Evolutionary conservation across 2,113 vertebrate species (phyloP), one percentile per base, ranked within the genome.

Genomic region (Chascanopsetta lugubris): DNA sequence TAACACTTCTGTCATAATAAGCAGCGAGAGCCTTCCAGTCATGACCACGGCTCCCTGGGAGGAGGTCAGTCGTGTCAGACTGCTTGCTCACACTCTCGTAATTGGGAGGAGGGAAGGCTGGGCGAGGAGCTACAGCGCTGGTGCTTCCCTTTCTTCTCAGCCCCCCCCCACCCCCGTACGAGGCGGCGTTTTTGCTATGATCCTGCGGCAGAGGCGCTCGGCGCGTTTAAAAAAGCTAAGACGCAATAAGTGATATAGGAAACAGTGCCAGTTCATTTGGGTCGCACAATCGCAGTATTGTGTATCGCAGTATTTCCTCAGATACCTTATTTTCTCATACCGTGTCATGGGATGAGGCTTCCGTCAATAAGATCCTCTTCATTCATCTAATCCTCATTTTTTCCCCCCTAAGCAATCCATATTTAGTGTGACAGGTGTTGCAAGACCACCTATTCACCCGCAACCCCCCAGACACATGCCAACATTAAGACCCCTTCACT

Each of bases 1-100:
- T 83, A 73, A 74, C 77, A 71, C 82, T 75, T 51, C 56, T 76
- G 82, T 78, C 72, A 70, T 86, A 87, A 88, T 82, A 83, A 76
- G 84, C 56, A 49, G 55, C 65, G 65, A 71, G 79, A 84, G 70
- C 59, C 86, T 79, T 45, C 65, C 72, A 71, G 81, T 83, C 71
- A 67, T 53, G 73, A 81, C 78, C 74, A 48, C 61, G 7, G 72
- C 75, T 64, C 71, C 65, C 27, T 0, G 46, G 70, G 82, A 79
- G 64, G 72, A 80, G 85, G 84, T 88, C 86, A 82, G 74, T 49
- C 36, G 18, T 75, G 83, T 85, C 79, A 73, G 72, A 38, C 60
- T 42, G 82, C 77, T 71, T 62, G 62, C 82, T 84, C 81, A 51
- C 73, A 65, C 17, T 24, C 73, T 48, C 68, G 68, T 85, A 86